Evolutionary conservation across 2,113 vertebrate genomes (phyloP).

Genomic region (Grantiella picta): DNA sequence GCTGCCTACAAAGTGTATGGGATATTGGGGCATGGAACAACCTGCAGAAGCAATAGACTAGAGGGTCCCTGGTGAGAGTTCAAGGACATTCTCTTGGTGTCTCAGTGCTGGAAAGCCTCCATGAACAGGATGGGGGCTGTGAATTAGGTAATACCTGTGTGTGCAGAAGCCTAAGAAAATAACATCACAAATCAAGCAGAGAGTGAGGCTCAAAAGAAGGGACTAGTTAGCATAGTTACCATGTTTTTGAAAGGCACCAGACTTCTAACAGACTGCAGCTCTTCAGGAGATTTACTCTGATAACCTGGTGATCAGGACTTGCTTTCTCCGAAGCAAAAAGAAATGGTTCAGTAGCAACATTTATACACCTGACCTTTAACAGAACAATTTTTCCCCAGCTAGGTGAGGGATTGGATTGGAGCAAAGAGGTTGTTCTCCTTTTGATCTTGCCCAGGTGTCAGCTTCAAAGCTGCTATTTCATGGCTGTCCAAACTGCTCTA

Average conservation of each 20-base stretch:
- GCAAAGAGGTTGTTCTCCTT: neutral
- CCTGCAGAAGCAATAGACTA: neutral
- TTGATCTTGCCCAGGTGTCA: slow-evolving; percentile 14
- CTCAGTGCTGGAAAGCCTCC: neutral
- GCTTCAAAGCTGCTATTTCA: slow-evolving; percentile 21
- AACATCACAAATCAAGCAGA: neutral
- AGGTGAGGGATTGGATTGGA: neutral
- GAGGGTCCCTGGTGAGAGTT: neutral
- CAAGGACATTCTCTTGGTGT: neutral
- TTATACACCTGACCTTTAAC: neutral
- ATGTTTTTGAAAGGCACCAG: neutral
- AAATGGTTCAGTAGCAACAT: neutral
- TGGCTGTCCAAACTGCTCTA: neutral
- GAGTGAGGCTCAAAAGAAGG: neutral
- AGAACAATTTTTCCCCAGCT: neutral
- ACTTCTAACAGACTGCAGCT: neutral
- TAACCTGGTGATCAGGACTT: neutral
- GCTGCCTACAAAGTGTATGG: neutral
- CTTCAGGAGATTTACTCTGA: neutral
- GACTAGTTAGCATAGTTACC: neutral
- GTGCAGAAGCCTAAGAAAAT: neutral
- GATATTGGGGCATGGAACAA: neutral
- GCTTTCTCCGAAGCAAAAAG: neutral
- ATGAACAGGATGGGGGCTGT: neutral
- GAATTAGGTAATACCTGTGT: neutral